Evolutionary conservation across 2,113 vertebrate genomes (phyloP).

Genomic region (Megaptera novaeangliae): DNA sequence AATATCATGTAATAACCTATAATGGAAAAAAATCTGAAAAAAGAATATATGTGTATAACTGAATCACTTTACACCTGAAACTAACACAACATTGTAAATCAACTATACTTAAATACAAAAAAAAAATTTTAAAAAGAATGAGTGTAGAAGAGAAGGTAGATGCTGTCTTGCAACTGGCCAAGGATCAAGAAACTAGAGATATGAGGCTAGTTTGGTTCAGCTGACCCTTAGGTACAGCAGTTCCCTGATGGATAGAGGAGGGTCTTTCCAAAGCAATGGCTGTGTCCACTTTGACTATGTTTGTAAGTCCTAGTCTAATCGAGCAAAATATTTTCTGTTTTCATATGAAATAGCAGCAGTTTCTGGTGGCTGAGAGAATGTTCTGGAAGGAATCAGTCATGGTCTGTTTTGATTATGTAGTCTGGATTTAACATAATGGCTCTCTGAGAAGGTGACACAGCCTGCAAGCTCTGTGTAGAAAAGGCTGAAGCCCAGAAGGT

Average conservation of each 20-base stretch:
- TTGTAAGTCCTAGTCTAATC: rapidly evolving
- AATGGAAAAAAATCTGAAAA: not conserved
- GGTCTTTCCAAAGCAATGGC: not conserved
- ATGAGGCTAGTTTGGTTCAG: rapidly evolving
- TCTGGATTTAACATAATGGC: not conserved
- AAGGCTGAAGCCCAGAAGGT: not conserved
- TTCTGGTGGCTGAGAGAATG: not conserved
- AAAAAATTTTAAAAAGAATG: not conserved
- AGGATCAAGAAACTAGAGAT: not conserved
- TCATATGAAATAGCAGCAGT: not conserved
- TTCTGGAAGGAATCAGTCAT: not conserved
- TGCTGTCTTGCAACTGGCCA: not conserved
- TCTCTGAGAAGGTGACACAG: not conserved
- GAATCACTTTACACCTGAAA: not conserved
- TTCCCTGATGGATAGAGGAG: not conserved
- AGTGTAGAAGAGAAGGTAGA: not conserved
- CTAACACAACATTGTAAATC: not conserved
- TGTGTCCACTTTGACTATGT: not conserved
- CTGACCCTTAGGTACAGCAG: too few relatives aligned
- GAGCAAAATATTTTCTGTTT: not conserved
- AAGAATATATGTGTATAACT: not conserved
- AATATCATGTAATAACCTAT: not conserved
- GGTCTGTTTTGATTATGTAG: not conserved
- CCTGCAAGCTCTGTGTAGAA: not conserved
- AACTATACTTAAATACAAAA: not conserved